Evolutionary conservation across 2,797 vertebrate genomes (phyloP).

Genomic region (Austrolebias charrua): DNA sequence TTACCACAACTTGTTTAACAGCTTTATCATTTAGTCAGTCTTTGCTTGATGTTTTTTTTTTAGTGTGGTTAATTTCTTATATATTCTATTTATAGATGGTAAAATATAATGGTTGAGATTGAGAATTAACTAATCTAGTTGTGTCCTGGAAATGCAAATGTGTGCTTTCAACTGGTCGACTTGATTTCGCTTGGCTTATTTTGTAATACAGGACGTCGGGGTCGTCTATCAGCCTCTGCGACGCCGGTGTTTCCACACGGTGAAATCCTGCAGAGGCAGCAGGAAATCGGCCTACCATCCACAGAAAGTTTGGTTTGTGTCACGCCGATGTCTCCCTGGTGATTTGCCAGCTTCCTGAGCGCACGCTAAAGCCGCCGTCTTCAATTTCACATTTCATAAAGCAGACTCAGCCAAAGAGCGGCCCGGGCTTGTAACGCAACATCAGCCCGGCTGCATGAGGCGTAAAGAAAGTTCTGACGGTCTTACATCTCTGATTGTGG

Average conservation of each 20-base stretch:
- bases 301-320: constrained; percentile 32
- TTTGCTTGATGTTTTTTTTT: not conserved
- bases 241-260: constrained; percentile 4
- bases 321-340: constrained; percentile 19
- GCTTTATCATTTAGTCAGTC: not conserved
- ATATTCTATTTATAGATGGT: not conserved
- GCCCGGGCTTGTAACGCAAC: constrained; percentile 25
- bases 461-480: not conserved
- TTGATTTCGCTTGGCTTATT: constrained; percentile 1
- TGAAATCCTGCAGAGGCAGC: constrained; percentile 18
- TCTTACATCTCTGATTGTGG: constrained; percentile 13
- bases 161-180: not conserved
- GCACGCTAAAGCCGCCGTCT: constrained; percentile 39
- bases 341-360: constrained; percentile 25
- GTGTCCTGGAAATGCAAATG: not conserved
- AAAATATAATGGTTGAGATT: not conserved
- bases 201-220: not conserved
- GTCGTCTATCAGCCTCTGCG: constrained; percentile 4
- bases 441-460: constrained; percentile 9
- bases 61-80: too few relatives aligned
- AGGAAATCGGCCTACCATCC: constrained; percentile 19
- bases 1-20: not conserved
- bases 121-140: not conserved
- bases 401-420: constrained; percentile 29
- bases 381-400: constrained; percentile 68